Percentiles rank a stretch among this genome's conserved stretches.
Evolutionary conservation across 2,888 invertebrate genomes (phyloP).

Genomic region (Aelia acuminata): DNA sequence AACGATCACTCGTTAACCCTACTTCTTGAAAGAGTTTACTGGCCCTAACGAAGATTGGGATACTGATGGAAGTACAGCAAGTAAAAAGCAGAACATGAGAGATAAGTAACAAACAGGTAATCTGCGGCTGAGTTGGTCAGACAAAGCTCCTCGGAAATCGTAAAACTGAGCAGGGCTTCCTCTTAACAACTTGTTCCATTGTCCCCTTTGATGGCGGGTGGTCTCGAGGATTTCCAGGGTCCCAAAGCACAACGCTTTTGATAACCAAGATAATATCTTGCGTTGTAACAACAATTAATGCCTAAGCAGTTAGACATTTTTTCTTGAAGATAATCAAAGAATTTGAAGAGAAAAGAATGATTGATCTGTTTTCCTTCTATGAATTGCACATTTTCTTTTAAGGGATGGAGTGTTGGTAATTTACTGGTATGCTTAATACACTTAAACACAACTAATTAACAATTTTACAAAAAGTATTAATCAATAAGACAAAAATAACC

Average conservation of each 20-base stretch:
- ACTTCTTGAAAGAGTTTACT: neutral
- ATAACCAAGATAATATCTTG: neutral
- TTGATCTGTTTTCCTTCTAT: no score
- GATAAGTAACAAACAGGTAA: neutral
- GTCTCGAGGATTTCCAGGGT: neutral
- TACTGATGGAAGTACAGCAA: neutral
- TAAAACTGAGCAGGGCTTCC: neutral
- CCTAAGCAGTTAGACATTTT: neutral
- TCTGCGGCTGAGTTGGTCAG: conserved; percentile 1
- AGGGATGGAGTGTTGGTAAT: no score
- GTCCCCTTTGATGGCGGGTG: neutral
- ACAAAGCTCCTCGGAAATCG: neutral
- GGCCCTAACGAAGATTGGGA: neutral
- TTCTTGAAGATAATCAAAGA: no score
- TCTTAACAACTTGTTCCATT: neutral
- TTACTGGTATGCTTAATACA: no score
- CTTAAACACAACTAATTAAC: no score
- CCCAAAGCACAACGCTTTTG: neutral
- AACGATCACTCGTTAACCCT: neutral
- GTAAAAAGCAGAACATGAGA: neutral
- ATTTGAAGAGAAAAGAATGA: no score
- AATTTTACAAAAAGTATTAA: no score
- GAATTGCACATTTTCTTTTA: no score
- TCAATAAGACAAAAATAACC: no score
- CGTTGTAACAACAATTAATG: neutral